Base-by-base conservation (phyloP, 2,113 vertebrate species). In the Megalops atlanticus region DNA sequence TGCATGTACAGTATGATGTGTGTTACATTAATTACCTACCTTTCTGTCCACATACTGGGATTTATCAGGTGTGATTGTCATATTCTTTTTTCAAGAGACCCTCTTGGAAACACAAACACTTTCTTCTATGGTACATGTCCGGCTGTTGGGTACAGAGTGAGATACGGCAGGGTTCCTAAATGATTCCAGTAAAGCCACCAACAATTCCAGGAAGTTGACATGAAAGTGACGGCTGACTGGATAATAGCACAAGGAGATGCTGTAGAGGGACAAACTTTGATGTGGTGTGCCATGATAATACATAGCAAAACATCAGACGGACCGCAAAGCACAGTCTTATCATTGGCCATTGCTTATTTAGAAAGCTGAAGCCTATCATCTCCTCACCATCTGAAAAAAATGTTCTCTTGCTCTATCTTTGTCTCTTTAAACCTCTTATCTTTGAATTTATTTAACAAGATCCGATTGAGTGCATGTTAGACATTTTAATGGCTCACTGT, bases 401-500 rank as follows among this genome's bases (percentile, higher is more conserved):
- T 12, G 21, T 71, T 36, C 35, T 33, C 16, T 71, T 15, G 15
- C 33, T 71, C 69, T 16, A 71, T 38, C 69, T 38, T 36, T 36
- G 16, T 58, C 54, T 18, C 54, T n/a, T 58, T n/a, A 58, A n/a
- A 58, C 16, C 16, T 24, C 68, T 1, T 36, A 71, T 18, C 69
- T 71, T 35, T 71, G 35, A 71, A 71, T 71, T 21, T 71, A 71
- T 71, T n/a, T 38, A 71, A 3, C 69, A 71, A 15, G 12, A 18
- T 18, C 14, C 16, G n/a, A 64, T 10, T 31, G 58, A 64, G 24
- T 64, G 24, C 58, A 64, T 58, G 52, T n/a, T n/a, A 58, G 52
- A 58, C 52, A 58, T 31, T 58, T n/a, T 64, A 64, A 31, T 64
- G n/a, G 58, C 27, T 31, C 4, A 0, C 58, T 64, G 64, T 88